phyloP scores from a whole-genome alignment of 2,797 vertebrate genomes.

The Notamacropus eugenii region DNA sequence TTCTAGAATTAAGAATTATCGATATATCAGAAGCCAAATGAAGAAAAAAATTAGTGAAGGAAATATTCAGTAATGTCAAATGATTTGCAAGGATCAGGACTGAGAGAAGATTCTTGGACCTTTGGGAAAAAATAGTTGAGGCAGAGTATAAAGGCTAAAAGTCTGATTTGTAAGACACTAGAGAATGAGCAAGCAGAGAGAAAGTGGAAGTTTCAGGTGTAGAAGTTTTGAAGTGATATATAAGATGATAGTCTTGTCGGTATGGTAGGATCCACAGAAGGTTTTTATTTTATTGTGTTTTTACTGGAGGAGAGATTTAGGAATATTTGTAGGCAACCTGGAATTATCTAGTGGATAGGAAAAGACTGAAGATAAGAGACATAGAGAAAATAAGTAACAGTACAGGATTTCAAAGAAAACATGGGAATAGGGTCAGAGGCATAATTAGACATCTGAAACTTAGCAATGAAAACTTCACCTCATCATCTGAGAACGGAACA shows the following conservation, averaged over 20 bases:
- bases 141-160: not conserved
- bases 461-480: not conserved
- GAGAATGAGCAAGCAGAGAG: not conserved
- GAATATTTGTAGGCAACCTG: not conserved
- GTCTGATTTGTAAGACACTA: not conserved
- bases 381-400: not conserved
- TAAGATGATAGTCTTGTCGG: not conserved
- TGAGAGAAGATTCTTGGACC: not conserved
- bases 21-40: not conserved
- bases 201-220: not conserved
- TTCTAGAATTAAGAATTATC: not conserved
- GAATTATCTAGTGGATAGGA: not conserved
- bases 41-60: not conserved
- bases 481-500: not conserved
- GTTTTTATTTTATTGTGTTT: not conserved
- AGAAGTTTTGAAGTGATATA: not conserved
- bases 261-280: not conserved
- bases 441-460: not conserved
- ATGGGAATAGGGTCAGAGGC: not conserved
- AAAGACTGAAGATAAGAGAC: not conserved
- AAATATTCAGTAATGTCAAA: not conserved
- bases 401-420: not conserved
- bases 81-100: not conserved
- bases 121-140: not conserved
- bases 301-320: not conserved